These are phyloP conservation scores for Pangasius macronema DNA, from an alignment of 2,797 vertebrate species.

Conservation along the genomic window DNA sequence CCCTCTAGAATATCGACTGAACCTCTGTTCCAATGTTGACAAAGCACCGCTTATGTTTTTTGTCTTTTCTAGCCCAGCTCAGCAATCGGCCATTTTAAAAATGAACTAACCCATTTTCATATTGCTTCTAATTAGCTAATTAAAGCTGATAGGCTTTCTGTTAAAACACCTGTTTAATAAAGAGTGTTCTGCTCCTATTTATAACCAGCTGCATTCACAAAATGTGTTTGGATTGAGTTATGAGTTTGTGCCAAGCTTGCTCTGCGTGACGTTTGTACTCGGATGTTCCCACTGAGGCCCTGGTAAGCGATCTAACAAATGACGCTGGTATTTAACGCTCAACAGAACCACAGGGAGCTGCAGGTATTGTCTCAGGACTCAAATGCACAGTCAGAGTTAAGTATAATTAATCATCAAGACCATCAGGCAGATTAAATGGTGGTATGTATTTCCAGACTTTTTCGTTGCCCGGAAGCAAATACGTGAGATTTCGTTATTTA, in stretches of 20 bases:
- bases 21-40: neutral
- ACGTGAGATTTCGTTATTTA: neutral
- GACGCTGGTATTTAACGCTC: neutral
- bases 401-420: neutral
- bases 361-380: neutral
- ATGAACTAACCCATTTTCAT: neutral
- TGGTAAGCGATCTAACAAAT: neutral
- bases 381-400: neutral
- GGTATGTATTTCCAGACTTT: neutral
- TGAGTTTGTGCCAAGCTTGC: neutral
- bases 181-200: conserved; percentile 5
- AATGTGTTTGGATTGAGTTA: neutral
- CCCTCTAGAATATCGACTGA: neutral
- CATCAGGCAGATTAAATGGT: neutral
- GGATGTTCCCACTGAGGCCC: conserved; percentile 1
- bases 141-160: neutral
- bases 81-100: neutral
- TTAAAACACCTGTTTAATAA: conserved; percentile 30
- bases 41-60: neutral
- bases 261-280: neutral
- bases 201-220: conserved; percentile 6
- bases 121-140: conserved; percentile 29
- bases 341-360: neutral
- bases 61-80: neutral
- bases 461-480: neutral